phyloP scores from a whole-genome alignment of 2,888 invertebrate genomes.

The Xestia xanthographa region DNA sequence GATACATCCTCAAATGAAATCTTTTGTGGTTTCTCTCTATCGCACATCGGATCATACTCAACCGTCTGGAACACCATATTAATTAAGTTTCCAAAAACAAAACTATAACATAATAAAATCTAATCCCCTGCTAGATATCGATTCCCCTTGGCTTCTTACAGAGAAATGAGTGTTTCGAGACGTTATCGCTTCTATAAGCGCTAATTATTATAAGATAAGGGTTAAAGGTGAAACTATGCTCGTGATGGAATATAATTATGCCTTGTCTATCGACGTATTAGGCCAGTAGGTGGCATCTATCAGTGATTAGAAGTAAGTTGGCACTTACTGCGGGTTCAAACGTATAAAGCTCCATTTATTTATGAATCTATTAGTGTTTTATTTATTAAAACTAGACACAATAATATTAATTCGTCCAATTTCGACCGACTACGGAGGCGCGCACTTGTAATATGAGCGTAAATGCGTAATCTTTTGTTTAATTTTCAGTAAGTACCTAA shows the following conservation, averaged over 20 bases:
- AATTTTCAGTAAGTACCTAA: slow-evolving; percentile 19
- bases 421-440: slow-evolving; percentile 35
- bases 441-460: slow-evolving; percentile 39
- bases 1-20: slow-evolving; percentile 96
- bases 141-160: slow-evolving; percentile 57
- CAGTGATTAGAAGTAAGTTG: slow-evolving; percentile 18
- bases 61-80: slow-evolving; percentile 86
- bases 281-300: slow-evolving; percentile 44
- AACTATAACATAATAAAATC: slow-evolving; percentile 49
- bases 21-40: slow-evolving; percentile 92
- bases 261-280: slow-evolving; percentile 46
- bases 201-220: slow-evolving; percentile 65
- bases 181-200: slow-evolving; percentile 60
- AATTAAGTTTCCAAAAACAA: slow-evolving; percentile 31
- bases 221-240: slow-evolving; percentile 70
- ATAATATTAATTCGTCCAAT: slow-evolving; percentile 16
- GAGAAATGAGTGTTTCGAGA: slow-evolving; percentile 64
- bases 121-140: slow-evolving; percentile 33
- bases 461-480: slow-evolving; percentile 46
- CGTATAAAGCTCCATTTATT: slow-evolving; percentile 75
- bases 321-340: slow-evolving; percentile 73
- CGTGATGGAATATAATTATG: slow-evolving; percentile 50
- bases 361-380: slow-evolving; percentile 1
- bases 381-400: slow-evolving; percentile 4
- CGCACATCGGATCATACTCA: slow-evolving; percentile 91